These are phyloP conservation scores for Tubulanus polymorphus DNA, from an alignment of 2,888 invertebrate species.

Conservation along the genomic window DNA sequence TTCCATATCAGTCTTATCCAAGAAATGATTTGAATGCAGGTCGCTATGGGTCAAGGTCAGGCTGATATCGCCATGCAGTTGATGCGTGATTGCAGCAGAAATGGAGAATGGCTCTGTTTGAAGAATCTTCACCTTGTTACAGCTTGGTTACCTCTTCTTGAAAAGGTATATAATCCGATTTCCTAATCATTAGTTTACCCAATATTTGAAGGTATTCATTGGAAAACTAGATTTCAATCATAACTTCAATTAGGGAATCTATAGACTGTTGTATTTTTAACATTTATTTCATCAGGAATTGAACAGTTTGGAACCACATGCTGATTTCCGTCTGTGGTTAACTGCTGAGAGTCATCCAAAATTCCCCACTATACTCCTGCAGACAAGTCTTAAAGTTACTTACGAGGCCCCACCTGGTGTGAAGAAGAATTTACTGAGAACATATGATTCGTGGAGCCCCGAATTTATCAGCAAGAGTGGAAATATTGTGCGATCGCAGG, in stretches of 20 bases:
- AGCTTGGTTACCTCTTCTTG: slow-evolving; percentile 66
- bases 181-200: too few species aligned
- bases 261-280: too few species aligned
- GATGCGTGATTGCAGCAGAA: slow-evolving; percentile 60
- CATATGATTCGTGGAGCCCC: slow-evolving; percentile 68
- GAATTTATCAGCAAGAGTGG: slow-evolving; percentile 51
- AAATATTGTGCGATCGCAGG: slow-evolving; percentile 52
- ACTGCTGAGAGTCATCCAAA: slow-evolving; percentile 76
- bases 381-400: slow-evolving; percentile 72
- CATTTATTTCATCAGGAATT: too few species aligned
- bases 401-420: slow-evolving; percentile 84
- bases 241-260: too few species aligned
- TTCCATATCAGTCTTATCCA: too few species aligned
- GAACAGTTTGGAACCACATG: slow-evolving; percentile 55
- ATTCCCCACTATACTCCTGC: slow-evolving; percentile 71
- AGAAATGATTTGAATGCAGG: slow-evolving; percentile 56
- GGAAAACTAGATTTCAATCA: too few species aligned
- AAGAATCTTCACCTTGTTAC: slow-evolving; percentile 78
- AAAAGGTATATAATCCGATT: slow-evolving; percentile 59
- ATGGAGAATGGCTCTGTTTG: slow-evolving; percentile 73
- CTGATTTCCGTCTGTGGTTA: slow-evolving; percentile 75
- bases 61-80: slow-evolving; percentile 63
- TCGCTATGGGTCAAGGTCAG: slow-evolving; percentile 79
- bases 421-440: slow-evolving; percentile 73
- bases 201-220: too few species aligned